phyloP scores from a whole-genome alignment of 2,888 invertebrate species.

The Dicycla oo region DNA sequence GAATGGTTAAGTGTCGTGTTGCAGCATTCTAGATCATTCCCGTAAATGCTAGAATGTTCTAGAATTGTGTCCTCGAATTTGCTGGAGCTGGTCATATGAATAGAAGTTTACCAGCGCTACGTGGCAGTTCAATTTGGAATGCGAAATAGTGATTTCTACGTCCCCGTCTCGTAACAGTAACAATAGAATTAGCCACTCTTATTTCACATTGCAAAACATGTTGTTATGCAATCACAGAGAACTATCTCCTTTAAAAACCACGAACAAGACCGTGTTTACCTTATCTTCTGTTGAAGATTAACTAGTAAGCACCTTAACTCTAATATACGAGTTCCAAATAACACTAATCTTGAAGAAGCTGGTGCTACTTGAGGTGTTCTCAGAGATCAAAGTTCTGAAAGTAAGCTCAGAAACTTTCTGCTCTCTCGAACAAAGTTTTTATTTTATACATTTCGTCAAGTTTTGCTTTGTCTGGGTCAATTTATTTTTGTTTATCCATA shows the following conservation, averaged over 20 bases:
- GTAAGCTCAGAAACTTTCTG: slow-evolving; percentile 8
- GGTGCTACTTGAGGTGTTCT: background rate
- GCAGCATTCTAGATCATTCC: too few species aligned
- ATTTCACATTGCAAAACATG: background rate
- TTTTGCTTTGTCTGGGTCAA: background rate
- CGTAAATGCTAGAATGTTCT: too few species aligned
- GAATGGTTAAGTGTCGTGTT: too few species aligned
- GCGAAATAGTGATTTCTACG: too few species aligned
- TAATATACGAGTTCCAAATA: slow-evolving; percentile 15
- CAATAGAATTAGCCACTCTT: background rate
- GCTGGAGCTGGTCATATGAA: too few species aligned
- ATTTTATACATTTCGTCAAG: background rate
- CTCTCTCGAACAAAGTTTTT: slow-evolving; percentile 14
- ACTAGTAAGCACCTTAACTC: background rate
- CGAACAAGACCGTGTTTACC: background rate
- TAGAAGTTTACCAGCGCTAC: too few species aligned
- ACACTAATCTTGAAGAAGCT: slow-evolving; percentile 17
- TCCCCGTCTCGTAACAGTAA: too few species aligned
- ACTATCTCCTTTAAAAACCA: background rate
- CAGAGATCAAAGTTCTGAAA: slow-evolving; percentile 27
- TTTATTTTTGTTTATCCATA: background rate
- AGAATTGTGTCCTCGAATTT: too few species aligned
- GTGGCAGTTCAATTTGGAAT: too few species aligned
- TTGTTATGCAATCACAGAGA: background rate
- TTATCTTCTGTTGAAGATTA: background rate